Conservation (phyloP, 2,113 vertebrate species). For the Corythornis vintsioides region DNA sequence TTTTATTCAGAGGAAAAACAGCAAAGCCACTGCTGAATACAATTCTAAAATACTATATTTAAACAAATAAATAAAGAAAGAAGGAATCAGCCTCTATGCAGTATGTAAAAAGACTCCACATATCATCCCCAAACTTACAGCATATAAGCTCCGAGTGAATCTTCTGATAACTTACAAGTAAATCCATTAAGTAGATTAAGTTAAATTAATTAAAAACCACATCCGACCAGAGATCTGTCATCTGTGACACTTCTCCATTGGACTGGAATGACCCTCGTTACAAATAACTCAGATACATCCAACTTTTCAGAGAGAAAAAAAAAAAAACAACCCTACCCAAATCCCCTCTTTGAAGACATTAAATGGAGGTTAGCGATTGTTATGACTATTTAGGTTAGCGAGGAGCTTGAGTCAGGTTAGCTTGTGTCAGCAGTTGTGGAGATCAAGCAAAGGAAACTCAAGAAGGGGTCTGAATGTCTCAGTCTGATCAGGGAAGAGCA, state of each 20-base stretch:
- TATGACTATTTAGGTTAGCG: neutral
- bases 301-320: constrained; percentile 11
- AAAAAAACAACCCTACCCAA: neutral
- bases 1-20: neutral
- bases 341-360: constrained; percentile 9
- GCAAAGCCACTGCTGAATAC: neutral
- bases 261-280: neutral
- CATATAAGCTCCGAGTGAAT: constrained; percentile 16
- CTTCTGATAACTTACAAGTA: constrained; percentile 46
- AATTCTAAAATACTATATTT: neutral
- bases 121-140: neutral
- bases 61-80: neutral
- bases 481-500: constrained; percentile 28
- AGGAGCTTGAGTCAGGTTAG: constrained; percentile 12
- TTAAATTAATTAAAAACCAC: constrained; percentile 52
- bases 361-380: constrained; percentile 18
- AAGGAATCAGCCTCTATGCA: neutral
- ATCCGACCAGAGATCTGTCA: constrained; percentile 2
- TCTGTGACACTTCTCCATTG: neutral
- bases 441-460: constrained; percentile 34
- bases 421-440: constrained; percentile 39
- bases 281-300: neutral
- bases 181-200: constrained; percentile 65
- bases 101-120: neutral
- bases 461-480: constrained; percentile 6